A percentile compares a stretch with the other conserved stretches of the same genome.
These are phyloP conservation scores for Odontophorus gujanensis DNA, from an alignment of 2,113 vertebrate genomes.

Conservation along the genomic window DNA sequence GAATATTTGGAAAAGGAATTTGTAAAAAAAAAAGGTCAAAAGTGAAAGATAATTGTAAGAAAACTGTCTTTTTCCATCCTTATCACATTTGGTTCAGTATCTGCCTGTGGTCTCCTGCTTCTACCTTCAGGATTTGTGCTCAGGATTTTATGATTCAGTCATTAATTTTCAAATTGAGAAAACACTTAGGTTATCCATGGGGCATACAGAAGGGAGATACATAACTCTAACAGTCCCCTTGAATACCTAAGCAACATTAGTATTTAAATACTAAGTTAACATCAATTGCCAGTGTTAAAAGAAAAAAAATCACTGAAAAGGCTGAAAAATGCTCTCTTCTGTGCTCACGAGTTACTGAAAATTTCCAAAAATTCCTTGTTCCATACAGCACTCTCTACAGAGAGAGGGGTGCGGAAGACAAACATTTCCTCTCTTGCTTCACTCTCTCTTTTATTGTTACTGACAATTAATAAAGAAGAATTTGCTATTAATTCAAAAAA, in stretches of 20 bases:
- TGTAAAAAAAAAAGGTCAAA: neutral
- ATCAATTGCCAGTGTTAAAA: rapidly evolving
- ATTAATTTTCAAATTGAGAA: neutral
- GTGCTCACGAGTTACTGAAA: neutral
- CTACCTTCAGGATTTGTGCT: neutral
- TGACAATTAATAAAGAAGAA: neutral
- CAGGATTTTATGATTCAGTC: neutral
- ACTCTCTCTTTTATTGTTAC: neutral
- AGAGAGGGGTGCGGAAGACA: neutral
- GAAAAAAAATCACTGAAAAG: neutral
- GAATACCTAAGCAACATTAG: neutral
- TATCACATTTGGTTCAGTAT: neutral
- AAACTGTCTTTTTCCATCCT: neutral
- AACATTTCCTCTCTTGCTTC: neutral
- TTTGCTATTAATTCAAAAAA: neutral
- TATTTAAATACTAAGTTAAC: neutral
- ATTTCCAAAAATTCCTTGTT: neutral
- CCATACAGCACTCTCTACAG: neutral
- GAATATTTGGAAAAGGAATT: neutral
- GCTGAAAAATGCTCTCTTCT: neutral
- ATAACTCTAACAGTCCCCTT: neutral
- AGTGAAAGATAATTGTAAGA: neutral
- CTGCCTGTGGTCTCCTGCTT: neutral
- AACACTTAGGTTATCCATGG: neutral
- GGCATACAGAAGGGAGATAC: neutral